Conservation (phyloP, 2,797 vertebrate genomes). For the Tolypeutes matacus region DNA sequence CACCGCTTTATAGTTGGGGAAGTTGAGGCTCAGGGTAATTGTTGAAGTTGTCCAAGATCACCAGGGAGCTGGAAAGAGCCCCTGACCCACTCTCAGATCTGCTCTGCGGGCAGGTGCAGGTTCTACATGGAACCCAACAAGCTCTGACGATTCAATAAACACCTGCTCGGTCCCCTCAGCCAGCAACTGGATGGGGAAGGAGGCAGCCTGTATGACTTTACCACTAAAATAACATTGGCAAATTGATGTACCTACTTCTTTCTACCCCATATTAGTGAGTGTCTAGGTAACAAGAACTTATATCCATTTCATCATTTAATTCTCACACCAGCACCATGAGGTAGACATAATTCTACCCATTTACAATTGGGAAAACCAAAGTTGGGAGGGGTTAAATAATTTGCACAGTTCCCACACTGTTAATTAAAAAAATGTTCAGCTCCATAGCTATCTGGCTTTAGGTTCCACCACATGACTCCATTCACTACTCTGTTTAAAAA, state of each 20-base stretch:
- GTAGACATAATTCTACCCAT: neutral
- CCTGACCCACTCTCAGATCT: neutral
- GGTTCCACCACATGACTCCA: rapidly evolving
- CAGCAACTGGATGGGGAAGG: neutral
- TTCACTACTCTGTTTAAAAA: neutral
- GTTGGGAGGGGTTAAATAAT: rapidly evolving
- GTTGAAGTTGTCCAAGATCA: conserved; percentile 18
- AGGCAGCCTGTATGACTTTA: rapidly evolving
- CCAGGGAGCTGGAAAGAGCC: neutral
- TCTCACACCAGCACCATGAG: neutral
- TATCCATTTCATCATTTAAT: neutral
- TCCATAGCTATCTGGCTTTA: too few species aligned
- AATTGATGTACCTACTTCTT: neutral
- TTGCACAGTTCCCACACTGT: neutral
- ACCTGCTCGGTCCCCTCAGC: neutral
- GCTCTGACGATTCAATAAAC: neutral
- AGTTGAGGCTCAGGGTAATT: neutral
- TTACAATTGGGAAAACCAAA: neutral
- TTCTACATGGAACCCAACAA: rapidly evolving
- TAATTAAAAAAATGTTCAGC: neutral
- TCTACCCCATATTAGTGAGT: neutral
- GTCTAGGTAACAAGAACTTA: neutral
- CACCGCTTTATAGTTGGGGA: neutral
- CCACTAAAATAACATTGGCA: neutral
- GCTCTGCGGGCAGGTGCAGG: neutral